A percentile compares a stretch with the other conserved stretches of the same genome.
Conservation (phyloP, 2,113 vertebrate genomes). For the Zapus hudsonius region DNA sequence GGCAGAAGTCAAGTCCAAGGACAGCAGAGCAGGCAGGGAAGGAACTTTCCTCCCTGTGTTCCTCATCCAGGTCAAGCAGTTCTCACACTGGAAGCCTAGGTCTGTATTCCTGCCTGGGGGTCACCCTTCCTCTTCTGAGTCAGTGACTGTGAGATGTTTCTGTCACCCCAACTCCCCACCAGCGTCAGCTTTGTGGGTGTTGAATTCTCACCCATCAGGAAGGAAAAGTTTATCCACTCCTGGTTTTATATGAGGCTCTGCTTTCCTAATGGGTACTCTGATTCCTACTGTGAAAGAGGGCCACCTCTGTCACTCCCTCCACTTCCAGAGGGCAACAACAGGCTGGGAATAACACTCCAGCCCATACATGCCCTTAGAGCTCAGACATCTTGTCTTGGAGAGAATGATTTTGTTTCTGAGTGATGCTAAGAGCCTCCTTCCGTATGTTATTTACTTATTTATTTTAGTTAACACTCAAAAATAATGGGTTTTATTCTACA, state of each 20-base stretch:
- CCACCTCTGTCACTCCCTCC: neutral
- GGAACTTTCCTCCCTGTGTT: neutral
- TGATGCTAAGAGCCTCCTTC: too few species aligned
- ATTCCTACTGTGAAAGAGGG: neutral
- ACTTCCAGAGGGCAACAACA: too few species aligned
- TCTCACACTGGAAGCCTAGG: neutral
- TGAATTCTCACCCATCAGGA: neutral
- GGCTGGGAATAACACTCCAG: too few species aligned
- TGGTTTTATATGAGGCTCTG: neutral
- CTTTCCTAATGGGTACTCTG: neutral
- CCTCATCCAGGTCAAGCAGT: neutral
- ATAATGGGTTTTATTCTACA: too few species aligned
- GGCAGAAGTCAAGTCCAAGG: neutral
- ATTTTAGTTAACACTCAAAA: too few species aligned
- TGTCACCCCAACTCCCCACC: neutral
- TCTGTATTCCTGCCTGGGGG: neutral
- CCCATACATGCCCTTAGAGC: fast-evolving
- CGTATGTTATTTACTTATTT: too few species aligned
- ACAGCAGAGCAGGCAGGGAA: neutral
- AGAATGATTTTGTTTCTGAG: neutral
- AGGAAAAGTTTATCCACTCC: neutral
- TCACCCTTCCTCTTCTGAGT: neutral
- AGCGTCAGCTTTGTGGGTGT: neutral
- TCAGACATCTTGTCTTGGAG: neutral
- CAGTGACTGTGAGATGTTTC: neutral